Conservation (phyloP, 2,888 invertebrate genomes). For the Standfussiana lucernea region DNA sequence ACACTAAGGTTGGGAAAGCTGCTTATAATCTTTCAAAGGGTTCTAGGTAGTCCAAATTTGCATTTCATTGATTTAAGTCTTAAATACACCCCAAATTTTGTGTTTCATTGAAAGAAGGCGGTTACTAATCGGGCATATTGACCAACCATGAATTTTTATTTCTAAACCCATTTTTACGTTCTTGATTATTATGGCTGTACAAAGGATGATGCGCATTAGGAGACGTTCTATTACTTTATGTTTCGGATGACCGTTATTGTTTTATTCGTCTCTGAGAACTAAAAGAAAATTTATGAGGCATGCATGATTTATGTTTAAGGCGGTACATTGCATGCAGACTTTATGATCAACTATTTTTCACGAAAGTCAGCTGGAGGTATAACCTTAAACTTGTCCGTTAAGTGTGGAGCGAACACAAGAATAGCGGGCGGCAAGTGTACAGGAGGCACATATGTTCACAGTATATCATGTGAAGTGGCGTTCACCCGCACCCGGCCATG, state of each 20-base stretch:
- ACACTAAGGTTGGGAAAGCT: not conserved
- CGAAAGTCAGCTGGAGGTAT: constrained; percentile 72
- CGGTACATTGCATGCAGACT: constrained; percentile 31
- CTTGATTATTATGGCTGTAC: constrained; percentile 9
- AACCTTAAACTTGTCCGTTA: constrained; percentile 76
- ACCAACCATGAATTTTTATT: constrained; percentile 35
- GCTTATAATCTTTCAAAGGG: constrained; percentile 21
- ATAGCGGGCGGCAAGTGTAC: constrained; percentile 75
- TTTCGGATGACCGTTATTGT: constrained; percentile 21
- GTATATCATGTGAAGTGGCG: constrained; percentile 78
- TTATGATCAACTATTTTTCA: constrained; percentile 39
- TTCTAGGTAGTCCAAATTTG: constrained; percentile 31
- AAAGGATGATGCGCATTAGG: constrained; percentile 9
- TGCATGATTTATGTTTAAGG: constrained; percentile 22
- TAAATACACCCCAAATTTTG: constrained; percentile 26
- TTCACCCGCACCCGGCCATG: constrained; percentile 79
- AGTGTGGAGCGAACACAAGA: constrained; percentile 60
- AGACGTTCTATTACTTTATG: constrained; percentile 12
- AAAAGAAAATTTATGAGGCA: constrained; percentile 22
- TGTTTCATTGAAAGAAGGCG: not conserved
- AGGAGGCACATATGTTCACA: constrained; percentile 79
- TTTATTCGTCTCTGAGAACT: constrained; percentile 15
- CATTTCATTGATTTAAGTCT: constrained; percentile 34
- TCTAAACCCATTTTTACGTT: constrained; percentile 11
- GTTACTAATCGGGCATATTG: constrained; percentile 12